Conservation (phyloP, 2,888 invertebrate species). For the Luffia ferchaultella region DNA sequence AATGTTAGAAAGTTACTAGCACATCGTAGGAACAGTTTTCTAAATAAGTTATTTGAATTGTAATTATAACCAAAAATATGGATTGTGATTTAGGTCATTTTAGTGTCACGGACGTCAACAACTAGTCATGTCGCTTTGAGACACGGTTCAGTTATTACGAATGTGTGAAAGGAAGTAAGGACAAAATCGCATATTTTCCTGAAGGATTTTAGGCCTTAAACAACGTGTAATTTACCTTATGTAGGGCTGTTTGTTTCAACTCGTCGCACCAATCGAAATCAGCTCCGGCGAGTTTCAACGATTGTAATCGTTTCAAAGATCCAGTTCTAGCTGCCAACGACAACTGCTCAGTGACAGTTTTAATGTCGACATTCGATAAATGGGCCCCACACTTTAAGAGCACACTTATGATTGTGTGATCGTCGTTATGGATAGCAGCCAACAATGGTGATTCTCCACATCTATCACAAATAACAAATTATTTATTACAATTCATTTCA, state of each 20-base stretch:
- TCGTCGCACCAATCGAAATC: conserved; percentile 69
- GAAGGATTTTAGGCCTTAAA: too few species aligned
- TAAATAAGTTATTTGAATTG: too few species aligned
- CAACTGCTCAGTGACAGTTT: conserved; percentile 71
- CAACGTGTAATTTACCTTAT: too few species aligned
- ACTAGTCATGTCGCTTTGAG: too few species aligned
- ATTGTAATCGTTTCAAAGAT: conserved; percentile 61
- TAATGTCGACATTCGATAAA: conserved; percentile 63
- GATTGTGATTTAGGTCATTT: too few species aligned
- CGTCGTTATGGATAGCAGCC: conserved; percentile 73
- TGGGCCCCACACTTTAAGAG: conserved; percentile 81
- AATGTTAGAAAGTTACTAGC: too few species aligned
- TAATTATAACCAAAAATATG: too few species aligned
- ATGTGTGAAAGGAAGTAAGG: too few species aligned
- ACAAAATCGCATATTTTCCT: too few species aligned
- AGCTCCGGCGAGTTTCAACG: conserved; percentile 73
- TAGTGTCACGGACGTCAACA: too few species aligned
- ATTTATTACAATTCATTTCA: background rate
- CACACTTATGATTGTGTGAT: conserved; percentile 69
- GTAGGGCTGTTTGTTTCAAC: conserved; percentile 72
- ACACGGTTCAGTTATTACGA: too few species aligned
- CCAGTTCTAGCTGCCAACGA: conserved; percentile 72
- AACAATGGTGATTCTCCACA: conserved; percentile 75
- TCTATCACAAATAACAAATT: conserved; percentile 22
- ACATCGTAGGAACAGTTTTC: too few species aligned